These are phyloP conservation scores for Hycleus cichorii DNA, from an alignment of 1,140 invertebrate species.

Conservation along the genomic window DNA sequence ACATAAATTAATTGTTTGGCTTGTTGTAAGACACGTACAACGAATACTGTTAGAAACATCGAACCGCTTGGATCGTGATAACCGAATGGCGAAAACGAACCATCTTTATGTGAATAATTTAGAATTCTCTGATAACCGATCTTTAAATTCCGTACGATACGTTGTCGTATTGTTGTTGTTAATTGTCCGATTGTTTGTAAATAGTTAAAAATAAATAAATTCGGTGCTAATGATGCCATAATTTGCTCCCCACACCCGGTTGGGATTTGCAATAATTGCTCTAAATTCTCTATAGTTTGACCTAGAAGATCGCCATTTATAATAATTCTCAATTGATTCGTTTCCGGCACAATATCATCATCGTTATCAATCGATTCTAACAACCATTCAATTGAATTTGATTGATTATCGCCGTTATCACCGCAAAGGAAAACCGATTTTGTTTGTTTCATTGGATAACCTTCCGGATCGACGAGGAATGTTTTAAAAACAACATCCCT, in stretches of 20 bases:
- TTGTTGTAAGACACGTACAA: constrained; percentile 63
- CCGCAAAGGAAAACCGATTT: constrained; percentile 48
- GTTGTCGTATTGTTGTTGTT: constrained; percentile 44
- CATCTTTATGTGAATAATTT: constrained; percentile 61
- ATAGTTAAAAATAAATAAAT: constrained; percentile 63
- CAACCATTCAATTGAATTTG: constrained; percentile 12
- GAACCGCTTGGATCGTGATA: constrained; percentile 48
- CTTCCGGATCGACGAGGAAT: constrained; percentile 50
- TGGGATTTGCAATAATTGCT: constrained; percentile 49
- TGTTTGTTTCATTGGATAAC: constrained; percentile 46
- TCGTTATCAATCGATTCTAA: constrained; percentile 30
- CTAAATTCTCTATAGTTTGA: constrained; percentile 50
- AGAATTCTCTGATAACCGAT: constrained; percentile 66
- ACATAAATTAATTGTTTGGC: constrained; percentile 58
- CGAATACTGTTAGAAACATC: constrained; percentile 73
- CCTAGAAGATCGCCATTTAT: constrained; percentile 53
- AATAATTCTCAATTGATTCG: constrained; percentile 45
- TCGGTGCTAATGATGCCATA: constrained; percentile 68
- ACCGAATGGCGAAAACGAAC: constrained; percentile 74
- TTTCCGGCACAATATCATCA: constrained; percentile 43
- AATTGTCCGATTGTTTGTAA: constrained; percentile 46
- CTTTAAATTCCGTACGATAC: constrained; percentile 59
- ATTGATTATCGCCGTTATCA: constrained; percentile 3
- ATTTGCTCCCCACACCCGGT: constrained; percentile 73
- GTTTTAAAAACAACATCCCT: constrained; percentile 50